phyloP scores from a whole-genome alignment of 2,888 invertebrate genomes.

The Ectemnius cavifrons region DNA sequence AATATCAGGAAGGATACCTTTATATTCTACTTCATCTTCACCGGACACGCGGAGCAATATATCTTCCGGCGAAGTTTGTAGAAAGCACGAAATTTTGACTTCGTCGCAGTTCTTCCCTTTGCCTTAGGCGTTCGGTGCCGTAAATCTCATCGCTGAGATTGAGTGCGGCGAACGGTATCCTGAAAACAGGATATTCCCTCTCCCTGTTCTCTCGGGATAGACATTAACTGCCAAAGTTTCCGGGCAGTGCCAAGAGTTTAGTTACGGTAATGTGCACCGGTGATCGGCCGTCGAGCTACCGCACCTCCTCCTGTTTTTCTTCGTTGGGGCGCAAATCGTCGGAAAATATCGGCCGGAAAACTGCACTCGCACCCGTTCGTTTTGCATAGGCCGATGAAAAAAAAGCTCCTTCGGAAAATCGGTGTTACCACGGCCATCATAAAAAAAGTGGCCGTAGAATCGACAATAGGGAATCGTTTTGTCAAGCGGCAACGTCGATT shows the following conservation, averaged over 20 bases:
- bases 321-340: neutral
- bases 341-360: neutral
- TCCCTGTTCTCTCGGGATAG: neutral
- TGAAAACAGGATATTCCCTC: too few relatives aligned
- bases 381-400: neutral
- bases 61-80: too few relatives aligned
- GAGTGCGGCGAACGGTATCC: too few relatives aligned
- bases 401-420: neutral
- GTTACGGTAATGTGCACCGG: neutral
- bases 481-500: neutral
- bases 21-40: too few relatives aligned
- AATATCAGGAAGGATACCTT: too few relatives aligned
- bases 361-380: neutral
- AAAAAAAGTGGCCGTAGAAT: neutral
- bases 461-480: too few relatives aligned
- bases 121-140: too few relatives aligned
- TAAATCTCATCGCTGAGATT: too few relatives aligned
- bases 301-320: neutral
- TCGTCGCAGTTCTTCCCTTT: too few relatives aligned
- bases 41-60: too few relatives aligned
- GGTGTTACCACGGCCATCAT: neutral
- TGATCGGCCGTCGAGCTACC: neutral
- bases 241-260: conserved; percentile 1
- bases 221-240: neutral
- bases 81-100: too few relatives aligned